Base-by-base conservation (phyloP, 2,888 invertebrate genomes). In the Hipparchia sbordonii region DNA sequence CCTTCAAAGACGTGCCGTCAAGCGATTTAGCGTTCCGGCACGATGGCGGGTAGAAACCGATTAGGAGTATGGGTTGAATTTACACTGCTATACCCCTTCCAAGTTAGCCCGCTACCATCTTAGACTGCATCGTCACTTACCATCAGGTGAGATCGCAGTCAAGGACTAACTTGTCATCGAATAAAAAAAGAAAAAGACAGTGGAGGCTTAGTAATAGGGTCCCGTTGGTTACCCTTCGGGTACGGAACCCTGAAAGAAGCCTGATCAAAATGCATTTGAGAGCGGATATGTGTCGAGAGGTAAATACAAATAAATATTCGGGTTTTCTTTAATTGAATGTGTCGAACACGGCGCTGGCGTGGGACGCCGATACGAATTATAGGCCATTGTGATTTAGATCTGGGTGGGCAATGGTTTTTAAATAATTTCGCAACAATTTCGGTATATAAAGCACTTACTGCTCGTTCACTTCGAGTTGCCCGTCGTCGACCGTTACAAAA, bases 351-450 rank as follows among this genome's bases (percentile, higher is more conserved):
- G 72, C 68, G 73, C 74, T 70, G 74, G 87, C 87, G 92, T 91
- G 87, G 91, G 91, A 83, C 84, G 87, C 78, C 78, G 83, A 81
- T 80, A 82, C 82, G 81, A 90, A 86, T 88, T 89, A 90, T 86
- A 83, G 84, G 79, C 84, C 84, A 87, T 86, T 87, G 85, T 90
- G 87, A 88, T 86, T 87, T 79, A 85, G 85, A 84, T 82, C 82
- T 83, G 85, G 85, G 82, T 82, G 82, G 82, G 84, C 79, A 74
- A 76, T 76, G 69, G 75, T 72, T 79, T 77, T 77, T 77, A 75
- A 73, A 74, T 74, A 70, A 78, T 78, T 78, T 75, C 72, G 77
- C 76, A 77, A 73, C 65, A 62, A 74, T 70, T 68, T 57, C 46
- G 56, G 56, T 57, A 66, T 54, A n/a, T n/a, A 33, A 39, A 66